A percentile compares a stretch with the other conserved stretches of the same genome.
Conservation (phyloP, 2,113 vertebrate species). For the Cairina moschata region DNA sequence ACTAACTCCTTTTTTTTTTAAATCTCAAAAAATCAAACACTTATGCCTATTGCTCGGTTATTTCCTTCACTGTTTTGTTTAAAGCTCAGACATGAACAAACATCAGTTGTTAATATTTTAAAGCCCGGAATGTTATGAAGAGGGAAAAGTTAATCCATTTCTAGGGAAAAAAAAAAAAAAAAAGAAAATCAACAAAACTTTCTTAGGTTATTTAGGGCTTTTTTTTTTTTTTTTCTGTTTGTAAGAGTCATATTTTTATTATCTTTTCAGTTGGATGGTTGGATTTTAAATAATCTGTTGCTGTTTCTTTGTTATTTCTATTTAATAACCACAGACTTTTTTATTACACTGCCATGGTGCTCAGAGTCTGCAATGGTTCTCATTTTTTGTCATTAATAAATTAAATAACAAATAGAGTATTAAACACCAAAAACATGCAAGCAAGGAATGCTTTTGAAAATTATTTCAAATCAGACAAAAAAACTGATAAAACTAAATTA, state of each 20-base stretch:
- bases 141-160: conserved; percentile 1
- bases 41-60: conserved; percentile 48
- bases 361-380: conserved; percentile 7
- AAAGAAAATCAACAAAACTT: neutral
- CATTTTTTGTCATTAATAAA: conserved; percentile 42
- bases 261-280: conserved; percentile 47
- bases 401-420: conserved; percentile 25
- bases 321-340: conserved; percentile 53
- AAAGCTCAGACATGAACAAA: conserved; percentile 55
- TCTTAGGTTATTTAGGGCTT: neutral
- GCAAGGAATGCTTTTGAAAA: conserved; percentile 52
- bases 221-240: neutral
- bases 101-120: conserved; percentile 39
- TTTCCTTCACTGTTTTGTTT: conserved; percentile 64
- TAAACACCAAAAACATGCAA: conserved; percentile 34
- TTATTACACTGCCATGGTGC: conserved; percentile 22
- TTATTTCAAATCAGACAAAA: neutral
- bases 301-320: conserved; percentile 56
- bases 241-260: conserved; percentile 18
- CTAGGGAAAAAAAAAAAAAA: neutral
- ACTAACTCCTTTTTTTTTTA: conserved; percentile 31
- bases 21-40: conserved; percentile 67
- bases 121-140: conserved; percentile 32
- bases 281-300: conserved; percentile 56
- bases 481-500: conserved; percentile 12